Conservation (phyloP, 2,113 vertebrate species). For the Pholis gunnellus region DNA sequence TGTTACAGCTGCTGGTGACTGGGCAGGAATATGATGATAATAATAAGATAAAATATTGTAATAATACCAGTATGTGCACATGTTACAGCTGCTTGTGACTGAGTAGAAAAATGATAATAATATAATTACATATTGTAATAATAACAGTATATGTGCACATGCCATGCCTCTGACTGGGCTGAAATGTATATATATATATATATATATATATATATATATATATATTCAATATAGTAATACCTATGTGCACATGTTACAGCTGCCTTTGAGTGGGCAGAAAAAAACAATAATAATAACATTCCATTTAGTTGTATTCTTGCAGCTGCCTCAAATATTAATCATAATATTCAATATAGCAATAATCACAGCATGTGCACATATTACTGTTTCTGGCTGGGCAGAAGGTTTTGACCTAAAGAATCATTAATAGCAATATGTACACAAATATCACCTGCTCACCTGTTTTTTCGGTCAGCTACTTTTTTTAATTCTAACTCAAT, state of each 20-base stretch:
- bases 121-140: background rate
- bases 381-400: background rate
- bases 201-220: too few species aligned
- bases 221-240: too few species aligned
- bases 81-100: background rate
- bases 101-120: background rate
- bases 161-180: too few species aligned
- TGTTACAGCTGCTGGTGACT: slow-evolving; percentile 48
- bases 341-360: background rate
- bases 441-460: too few species aligned
- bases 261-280: slow-evolving; percentile 17
- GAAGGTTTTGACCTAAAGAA: background rate
- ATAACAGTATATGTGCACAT: too few species aligned
- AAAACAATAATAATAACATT: background rate
- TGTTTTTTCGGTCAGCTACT: background rate
- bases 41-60: slow-evolving; percentile 12
- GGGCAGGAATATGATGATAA: slow-evolving; percentile 16
- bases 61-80: background rate
- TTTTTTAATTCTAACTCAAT: background rate
- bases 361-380: background rate
- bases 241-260: slow-evolving; percentile 55
- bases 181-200: too few species aligned
- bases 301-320: too few species aligned
- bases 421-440: background rate
- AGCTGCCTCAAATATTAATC: background rate